Evolutionary conservation across 2,113 vertebrate species (phyloP).

Genomic region (Stercorarius parasiticus): DNA sequence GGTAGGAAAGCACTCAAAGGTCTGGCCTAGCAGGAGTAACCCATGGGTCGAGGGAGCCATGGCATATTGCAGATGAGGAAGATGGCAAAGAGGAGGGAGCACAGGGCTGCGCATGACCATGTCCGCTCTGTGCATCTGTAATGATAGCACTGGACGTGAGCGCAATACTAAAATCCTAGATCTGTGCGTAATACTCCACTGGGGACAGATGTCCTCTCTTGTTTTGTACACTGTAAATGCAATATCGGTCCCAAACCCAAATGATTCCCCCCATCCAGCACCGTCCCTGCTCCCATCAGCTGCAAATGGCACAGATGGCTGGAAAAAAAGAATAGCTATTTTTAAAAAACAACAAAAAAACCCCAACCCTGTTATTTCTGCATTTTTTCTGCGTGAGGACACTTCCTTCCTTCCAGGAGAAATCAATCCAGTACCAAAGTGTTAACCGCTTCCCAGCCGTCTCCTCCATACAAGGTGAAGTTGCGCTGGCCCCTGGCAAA

Average conservation of each 20-base stretch:
- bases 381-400: slow-evolving; percentile 61
- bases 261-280: background rate
- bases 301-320: slow-evolving; percentile 55
- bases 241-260: slow-evolving; percentile 11
- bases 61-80: background rate
- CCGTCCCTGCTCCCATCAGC: slow-evolving; percentile 1
- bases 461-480: background rate
- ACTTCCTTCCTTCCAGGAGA: slow-evolving; percentile 65
- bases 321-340: slow-evolving; percentile 45
- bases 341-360: background rate
- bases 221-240: slow-evolving; percentile 36
- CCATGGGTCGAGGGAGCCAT: background rate
- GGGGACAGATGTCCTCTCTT: slow-evolving; percentile 53
- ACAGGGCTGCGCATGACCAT: background rate
- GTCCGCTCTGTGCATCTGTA: background rate
- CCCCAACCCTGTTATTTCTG: slow-evolving; percentile 51
- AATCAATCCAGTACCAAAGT: slow-evolving; percentile 39
- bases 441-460: slow-evolving; percentile 25
- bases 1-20: background rate
- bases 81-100: background rate
- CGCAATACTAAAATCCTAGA: background rate
- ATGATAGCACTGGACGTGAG: background rate
- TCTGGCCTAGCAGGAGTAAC: background rate
- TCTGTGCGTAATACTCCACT: slow-evolving; percentile 3
- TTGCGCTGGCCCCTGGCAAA: background rate